Conservation (phyloP, 2,113 vertebrate genomes). For the Podilymbus podiceps region DNA sequence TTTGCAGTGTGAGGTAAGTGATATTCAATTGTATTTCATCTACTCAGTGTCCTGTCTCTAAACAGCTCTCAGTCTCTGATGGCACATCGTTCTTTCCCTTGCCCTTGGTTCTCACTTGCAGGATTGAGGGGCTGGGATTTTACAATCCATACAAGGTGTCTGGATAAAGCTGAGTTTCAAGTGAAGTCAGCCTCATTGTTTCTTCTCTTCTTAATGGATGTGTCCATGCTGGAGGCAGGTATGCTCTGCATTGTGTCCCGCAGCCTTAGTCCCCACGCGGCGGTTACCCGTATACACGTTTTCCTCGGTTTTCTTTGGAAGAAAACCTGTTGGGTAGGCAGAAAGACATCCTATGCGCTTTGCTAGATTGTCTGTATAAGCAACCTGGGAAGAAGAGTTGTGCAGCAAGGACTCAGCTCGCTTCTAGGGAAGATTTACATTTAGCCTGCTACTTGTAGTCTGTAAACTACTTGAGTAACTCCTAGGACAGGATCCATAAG, state of each 20-base stretch:
- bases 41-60: not conserved
- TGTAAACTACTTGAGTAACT: not conserved
- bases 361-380: not conserved
- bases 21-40: not conserved
- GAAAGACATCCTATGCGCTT: not conserved
- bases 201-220: not conserved
- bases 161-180: not conserved
- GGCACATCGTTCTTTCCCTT: rapidly evolving
- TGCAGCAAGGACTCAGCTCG: not conserved
- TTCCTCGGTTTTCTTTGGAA: not conserved
- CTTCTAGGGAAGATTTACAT: not conserved
- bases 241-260: not conserved
- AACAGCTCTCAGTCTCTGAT: not conserved
- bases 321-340: not conserved
- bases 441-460: not conserved
- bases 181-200: not conserved
- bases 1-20: not conserved
- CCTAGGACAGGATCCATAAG: not conserved
- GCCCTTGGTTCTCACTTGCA: not conserved
- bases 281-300: rapidly evolving
- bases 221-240: not conserved
- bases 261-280: rapidly evolving
- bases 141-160: not conserved
- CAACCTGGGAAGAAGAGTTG: not conserved
- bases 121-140: not conserved